These are phyloP conservation scores for Clavelina lepadiformis DNA, from an alignment of 23 tunicate genomes.

Conservation along the genomic window DNA sequence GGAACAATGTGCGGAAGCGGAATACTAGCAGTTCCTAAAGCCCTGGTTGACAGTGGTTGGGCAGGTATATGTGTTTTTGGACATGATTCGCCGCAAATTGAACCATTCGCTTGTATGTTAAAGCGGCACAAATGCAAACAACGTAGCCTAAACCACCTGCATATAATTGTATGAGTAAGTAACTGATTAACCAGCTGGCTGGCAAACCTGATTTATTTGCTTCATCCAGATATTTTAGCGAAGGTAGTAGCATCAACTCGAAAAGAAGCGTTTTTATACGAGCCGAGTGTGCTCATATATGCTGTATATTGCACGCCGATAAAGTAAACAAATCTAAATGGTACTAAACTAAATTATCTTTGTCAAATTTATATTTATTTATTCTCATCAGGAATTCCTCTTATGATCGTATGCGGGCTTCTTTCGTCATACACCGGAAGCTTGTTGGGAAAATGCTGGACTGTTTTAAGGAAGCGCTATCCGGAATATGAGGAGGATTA, in stretches of 20 bases:
- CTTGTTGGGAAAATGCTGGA: constrained; percentile 80
- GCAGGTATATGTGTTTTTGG: too few relatives aligned
- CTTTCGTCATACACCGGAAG: constrained; percentile 83
- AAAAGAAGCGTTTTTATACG: too few relatives aligned
- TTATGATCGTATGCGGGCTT: constrained; percentile 70
- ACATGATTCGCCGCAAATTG: too few relatives aligned
- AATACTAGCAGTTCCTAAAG: constrained; percentile 78
- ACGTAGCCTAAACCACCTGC: not conserved
- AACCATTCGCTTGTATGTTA: not conserved
- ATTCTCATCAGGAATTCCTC: constrained; percentile 57
- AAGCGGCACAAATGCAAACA: not conserved
- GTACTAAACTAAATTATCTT: not conserved
- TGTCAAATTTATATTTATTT: too few relatives aligned
- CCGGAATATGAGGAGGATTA: constrained; percentile 43
- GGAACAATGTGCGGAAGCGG: constrained; percentile 90
- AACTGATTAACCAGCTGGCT: too few relatives aligned
- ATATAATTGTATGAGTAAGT: too few relatives aligned
- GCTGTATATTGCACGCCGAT: not conserved
- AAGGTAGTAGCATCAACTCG: too few relatives aligned
- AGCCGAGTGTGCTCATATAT: too few relatives aligned
- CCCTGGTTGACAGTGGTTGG: constrained; percentile 65
- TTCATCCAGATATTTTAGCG: too few relatives aligned
- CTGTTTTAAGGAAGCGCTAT: constrained; percentile 53
- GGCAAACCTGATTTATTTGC: too few relatives aligned
- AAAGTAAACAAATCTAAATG: not conserved